phyloP scores from a whole-genome alignment of 2,113 vertebrate species.

The Hypanus sabinus region DNA sequence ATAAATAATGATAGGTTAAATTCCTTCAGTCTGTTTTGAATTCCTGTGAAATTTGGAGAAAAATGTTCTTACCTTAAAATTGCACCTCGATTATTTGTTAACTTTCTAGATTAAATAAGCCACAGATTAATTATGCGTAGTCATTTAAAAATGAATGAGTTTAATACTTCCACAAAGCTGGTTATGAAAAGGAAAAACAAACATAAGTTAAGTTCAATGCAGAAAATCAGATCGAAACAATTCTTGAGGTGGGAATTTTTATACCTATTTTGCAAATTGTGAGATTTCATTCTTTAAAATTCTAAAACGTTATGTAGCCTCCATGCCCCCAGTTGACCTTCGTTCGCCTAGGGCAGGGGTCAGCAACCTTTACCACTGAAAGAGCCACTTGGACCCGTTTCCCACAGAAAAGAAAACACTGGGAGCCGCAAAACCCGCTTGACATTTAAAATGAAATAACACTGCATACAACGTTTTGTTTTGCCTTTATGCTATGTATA shows the following conservation, averaged over 20 bases:
- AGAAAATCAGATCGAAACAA: neutral
- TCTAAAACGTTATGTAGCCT: neutral
- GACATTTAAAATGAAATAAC: too few species aligned
- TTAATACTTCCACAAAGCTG: neutral
- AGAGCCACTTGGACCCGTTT: too few species aligned
- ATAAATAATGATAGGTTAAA: neutral
- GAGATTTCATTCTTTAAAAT: neutral
- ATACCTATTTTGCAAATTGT: neutral
- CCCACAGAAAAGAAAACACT: too few species aligned
- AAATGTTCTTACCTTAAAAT: neutral
- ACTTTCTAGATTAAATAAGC: neutral
- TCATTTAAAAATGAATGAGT: neutral
- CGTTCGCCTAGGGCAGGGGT: too few species aligned
- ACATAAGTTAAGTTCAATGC: neutral
- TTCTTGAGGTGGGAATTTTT: neutral
- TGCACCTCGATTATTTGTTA: neutral
- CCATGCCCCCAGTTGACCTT: too few species aligned
- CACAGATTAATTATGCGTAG: neutral
- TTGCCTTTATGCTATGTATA: too few species aligned
- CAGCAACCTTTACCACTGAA: too few species aligned
- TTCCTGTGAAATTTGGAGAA: neutral
- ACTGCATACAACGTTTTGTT: too few species aligned
- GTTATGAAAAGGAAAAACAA: neutral
- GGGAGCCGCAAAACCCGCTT: too few species aligned
- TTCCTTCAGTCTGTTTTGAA: neutral